phyloP scores from a whole-genome alignment of 2,797 vertebrate genomes.

The Distichodus sexfasciatus region DNA sequence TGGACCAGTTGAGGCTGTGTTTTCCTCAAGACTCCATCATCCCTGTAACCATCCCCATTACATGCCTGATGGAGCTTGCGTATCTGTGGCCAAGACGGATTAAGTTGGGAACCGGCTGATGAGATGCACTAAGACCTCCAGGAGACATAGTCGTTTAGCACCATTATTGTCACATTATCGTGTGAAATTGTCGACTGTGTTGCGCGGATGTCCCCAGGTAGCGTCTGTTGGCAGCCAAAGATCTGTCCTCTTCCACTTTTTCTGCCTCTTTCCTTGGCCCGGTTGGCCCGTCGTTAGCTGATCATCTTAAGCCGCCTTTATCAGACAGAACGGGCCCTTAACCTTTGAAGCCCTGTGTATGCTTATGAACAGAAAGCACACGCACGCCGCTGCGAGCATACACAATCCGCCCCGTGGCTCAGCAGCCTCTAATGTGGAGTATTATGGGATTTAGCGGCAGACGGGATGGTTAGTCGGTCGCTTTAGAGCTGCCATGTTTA shows the following conservation, averaged over 20 bases:
- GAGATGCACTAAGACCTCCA: conserved; percentile 16
- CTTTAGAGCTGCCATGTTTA: conserved; percentile 18
- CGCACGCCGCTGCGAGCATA: neutral
- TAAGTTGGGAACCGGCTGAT: conserved; percentile 15
- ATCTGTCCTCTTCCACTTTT: conserved; percentile 12
- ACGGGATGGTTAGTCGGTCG: conserved; percentile 19
- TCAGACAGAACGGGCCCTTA: neutral
- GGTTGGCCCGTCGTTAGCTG: neutral
- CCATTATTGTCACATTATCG: conserved; percentile 25
- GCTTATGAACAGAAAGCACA: neutral
- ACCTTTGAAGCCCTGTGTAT: conserved; percentile 13
- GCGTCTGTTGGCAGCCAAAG: conserved; percentile 18
- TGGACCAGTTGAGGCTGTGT: neutral
- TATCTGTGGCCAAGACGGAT: conserved; percentile 21
- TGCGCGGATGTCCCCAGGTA: conserved; percentile 23
- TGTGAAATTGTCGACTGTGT: conserved; percentile 19
- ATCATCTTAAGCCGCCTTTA: conserved; percentile 1
- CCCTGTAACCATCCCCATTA: conserved; percentile 14
- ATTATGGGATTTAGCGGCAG: conserved; percentile 28
- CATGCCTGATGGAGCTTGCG: conserved; percentile 18
- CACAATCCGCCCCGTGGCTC: conserved; percentile 6
- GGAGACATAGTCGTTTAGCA: conserved; percentile 25
- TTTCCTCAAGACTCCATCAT: neutral
- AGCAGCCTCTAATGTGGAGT: conserved; percentile 22
- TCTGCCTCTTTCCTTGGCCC: conserved; percentile 9